Base-by-base conservation (phyloP, 2,113 vertebrate genomes). In the Bombycilla garrulus region DNA sequence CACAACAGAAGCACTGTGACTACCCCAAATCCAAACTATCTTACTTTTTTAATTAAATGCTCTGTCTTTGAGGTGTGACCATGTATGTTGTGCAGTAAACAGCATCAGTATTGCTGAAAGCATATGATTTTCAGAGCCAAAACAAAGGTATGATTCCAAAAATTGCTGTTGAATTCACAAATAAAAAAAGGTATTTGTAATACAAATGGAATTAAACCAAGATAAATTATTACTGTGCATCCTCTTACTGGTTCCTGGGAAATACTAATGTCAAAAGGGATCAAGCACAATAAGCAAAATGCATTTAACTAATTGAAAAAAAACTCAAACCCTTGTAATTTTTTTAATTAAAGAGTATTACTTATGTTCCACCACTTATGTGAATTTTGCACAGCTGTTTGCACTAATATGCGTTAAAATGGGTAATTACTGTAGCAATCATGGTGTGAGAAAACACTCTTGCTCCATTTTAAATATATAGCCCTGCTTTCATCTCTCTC, bases 321-420 rank as follows among this genome's bases (percentile, higher is more conserved):
- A 33, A n/a, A 16, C 1, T 4, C 7, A 40, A 38, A 4, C 1
- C 14, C 77, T 94, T 87, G 44, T 90, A 91, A 56, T 94, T 90
- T 83, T 96, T 92, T 83, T 15, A 97, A 96, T 96, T 95, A 89
- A 91, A 93, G 25, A 19, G 31, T 80, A 89, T 92, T 81, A 92
- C 53, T 95, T 92, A 62, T 92, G 67, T 95, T 95, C 78, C 86
- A 94, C 51, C 45, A 93, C 66, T 95, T 96, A 87, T 33, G 81
- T 83, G 88, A 86, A 96, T 95, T 97, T 97, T 96, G 83, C 80
- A 94, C 85, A 97, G 84, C 82, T 96, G 84, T 92, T 97, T 97
- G 95, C 91, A 95, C 93, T 97, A 95, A 96, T 88, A 95, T 85
- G 91, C 11, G 9, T 95, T 96, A 95, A 97, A 97, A 98, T 95